These are phyloP conservation scores for Neuroterus valhalla DNA, from an alignment of 1,140 invertebrate genomes.

Conservation along the genomic window DNA sequence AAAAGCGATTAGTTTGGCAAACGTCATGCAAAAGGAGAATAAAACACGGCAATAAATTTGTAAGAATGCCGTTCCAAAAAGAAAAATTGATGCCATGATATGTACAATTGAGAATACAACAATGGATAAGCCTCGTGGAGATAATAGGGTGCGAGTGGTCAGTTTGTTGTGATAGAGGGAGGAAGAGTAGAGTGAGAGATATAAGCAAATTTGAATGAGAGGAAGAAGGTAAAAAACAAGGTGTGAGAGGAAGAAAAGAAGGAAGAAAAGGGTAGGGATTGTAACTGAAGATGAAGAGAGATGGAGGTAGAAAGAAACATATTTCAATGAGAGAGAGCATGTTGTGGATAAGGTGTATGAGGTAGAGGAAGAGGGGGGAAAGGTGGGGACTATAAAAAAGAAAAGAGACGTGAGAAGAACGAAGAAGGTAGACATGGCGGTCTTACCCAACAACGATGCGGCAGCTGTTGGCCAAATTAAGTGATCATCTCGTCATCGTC, in stretches of 20 bases:
- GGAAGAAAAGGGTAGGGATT: conserved; percentile 29
- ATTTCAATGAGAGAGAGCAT: neutral
- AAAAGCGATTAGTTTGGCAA: conserved; percentile 29
- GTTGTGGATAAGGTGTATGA: neutral
- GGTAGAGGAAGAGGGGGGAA: conserved; percentile 39
- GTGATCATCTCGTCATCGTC: conserved; percentile 75
- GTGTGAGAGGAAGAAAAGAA: conserved; percentile 8
- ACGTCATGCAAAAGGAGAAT: conserved; percentile 16
- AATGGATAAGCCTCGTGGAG: conserved; percentile 8
- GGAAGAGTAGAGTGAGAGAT: conserved; percentile 18
- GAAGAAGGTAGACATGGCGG: conserved; percentile 37
- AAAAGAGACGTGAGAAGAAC: conserved; percentile 47
- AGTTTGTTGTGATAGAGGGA: conserved; percentile 26
- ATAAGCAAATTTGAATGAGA: conserved; percentile 29
- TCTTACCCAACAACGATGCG: conserved; percentile 61
- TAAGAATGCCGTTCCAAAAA: neutral
- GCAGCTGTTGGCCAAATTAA: conserved; percentile 76
- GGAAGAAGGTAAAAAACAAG: neutral
- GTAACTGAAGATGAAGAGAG: too few relatives aligned
- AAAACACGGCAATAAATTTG: conserved; percentile 8
- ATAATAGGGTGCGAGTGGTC: conserved; percentile 35
- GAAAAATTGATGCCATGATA: conserved; percentile 9
- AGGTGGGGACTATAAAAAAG: conserved; percentile 40
- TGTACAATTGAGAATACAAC: conserved; percentile 23
- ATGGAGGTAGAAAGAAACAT: conserved; percentile 3